Evolutionary conservation across 2,797 vertebrate genomes (phyloP), one percentile per base, ranked within the genome.

Genomic region (Coregonus sp.): DNA sequence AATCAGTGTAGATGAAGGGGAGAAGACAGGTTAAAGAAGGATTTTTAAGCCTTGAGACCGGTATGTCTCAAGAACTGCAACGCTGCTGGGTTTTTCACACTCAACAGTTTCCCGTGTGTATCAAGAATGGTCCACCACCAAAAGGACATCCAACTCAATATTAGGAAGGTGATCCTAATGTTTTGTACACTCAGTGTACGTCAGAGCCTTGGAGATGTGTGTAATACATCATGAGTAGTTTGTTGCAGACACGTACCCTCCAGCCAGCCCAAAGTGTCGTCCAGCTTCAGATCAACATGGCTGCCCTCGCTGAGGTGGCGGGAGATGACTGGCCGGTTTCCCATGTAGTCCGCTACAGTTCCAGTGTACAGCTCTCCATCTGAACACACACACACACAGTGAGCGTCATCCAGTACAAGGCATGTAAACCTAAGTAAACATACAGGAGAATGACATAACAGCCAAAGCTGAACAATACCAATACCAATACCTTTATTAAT

Each of bases 261-360:
- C 33, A 99, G 94, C 98, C 96, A 98, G 54, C 94, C 95, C 7
- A 96, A 91, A 0, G 95, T 96, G 70, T 93, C 92, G 0, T 98
- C 98, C 0, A 97, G 91, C 90, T 97, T 99, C 80, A 99, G 89
- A 80, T 95, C 92, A 0, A 95, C 93, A 40, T 88, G 93, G 4
- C 50, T 85, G 51, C 95, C 95, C 33, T 93, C 89, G 6, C 94
- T 92, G 79, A 98, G 94, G 0, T 96, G 94, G 4, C 97, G 91
- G 70, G 96, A 94, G 87, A 99, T 96, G 82, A 98, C 93, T 0
- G 97, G 96, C 20, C 96, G 94, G 0, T 94, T 99, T 47, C 97
- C 97, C 77, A 95, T 90, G 93, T 97, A 99, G 89, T 98, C 98
- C 75, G 96, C 95, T 86, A 97, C 96, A 0, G 97, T 98, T 47